A percentile compares a stretch with the other conserved stretches of the same genome.
Conservation (phyloP, 2,797 vertebrate genomes). For the Xiphophorus birchmanni region DNA sequence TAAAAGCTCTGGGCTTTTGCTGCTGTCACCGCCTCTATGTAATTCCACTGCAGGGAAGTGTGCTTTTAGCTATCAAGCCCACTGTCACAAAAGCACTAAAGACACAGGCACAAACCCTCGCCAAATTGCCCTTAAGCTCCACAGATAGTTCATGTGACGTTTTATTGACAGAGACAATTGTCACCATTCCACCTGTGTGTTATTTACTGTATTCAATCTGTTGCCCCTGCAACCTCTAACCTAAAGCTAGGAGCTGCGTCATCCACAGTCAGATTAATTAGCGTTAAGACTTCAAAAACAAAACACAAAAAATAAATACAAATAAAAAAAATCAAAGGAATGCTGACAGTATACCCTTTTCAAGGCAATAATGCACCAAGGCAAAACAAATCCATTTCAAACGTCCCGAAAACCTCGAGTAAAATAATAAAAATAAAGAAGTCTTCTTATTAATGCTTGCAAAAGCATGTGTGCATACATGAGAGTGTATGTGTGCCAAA, state of each 20-base stretch:
- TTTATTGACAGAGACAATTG: slow-evolving; percentile 73
- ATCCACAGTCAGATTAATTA: slow-evolving; percentile 75
- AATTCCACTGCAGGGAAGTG: slow-evolving; percentile 76
- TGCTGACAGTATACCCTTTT: slow-evolving; percentile 65
- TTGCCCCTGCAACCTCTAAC: slow-evolving; percentile 31
- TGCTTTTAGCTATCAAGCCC: slow-evolving; percentile 77
- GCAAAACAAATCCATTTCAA: slow-evolving; percentile 59
- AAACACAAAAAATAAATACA: too few species aligned
- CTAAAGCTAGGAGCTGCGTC: slow-evolving; percentile 53
- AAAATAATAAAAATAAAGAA: slow-evolving; percentile 52
- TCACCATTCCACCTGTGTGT: slow-evolving; percentile 47
- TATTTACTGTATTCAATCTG: slow-evolving; percentile 64
- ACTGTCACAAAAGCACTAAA: slow-evolving; percentile 70
- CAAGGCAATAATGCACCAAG: slow-evolving; percentile 67
- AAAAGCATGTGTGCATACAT: slow-evolving; percentile 28
- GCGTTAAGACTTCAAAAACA: slow-evolving; percentile 79
- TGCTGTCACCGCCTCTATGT: slow-evolving; percentile 68
- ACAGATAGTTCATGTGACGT: slow-evolving; percentile 70
- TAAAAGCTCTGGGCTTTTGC: slow-evolving; percentile 77
- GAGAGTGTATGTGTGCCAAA: slow-evolving; percentile 19
- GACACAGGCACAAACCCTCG: slow-evolving; percentile 61
- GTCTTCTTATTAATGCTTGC: slow-evolving; percentile 51
- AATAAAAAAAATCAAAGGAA: slow-evolving; percentile 37
- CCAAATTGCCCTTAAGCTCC: slow-evolving; percentile 72
- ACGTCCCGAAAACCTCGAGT: slow-evolving; percentile 52